Percentiles rank a stretch among this genome's conserved stretches.
phyloP scores from a whole-genome alignment of 2,888 invertebrate species.

The Octodonta nipae region DNA sequence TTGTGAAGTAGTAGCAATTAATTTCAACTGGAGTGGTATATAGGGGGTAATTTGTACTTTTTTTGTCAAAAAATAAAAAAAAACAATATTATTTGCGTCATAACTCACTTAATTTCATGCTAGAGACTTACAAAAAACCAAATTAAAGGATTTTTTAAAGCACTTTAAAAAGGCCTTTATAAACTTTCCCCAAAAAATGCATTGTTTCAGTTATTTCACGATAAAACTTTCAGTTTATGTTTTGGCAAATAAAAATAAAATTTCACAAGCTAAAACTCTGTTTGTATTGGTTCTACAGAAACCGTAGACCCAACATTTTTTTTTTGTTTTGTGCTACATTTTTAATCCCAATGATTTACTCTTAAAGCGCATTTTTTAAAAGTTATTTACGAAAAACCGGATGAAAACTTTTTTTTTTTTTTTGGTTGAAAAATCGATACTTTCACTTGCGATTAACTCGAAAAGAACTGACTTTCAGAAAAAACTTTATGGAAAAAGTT shows the following conservation, averaged over 20 bases:
- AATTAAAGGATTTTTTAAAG: background rate
- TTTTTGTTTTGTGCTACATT: too few species aligned
- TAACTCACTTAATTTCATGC: background rate
- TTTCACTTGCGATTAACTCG: too few species aligned
- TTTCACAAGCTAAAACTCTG: background rate
- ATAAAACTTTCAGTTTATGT: background rate
- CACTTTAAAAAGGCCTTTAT: background rate
- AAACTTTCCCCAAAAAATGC: background rate
- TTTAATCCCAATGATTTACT: too few species aligned
- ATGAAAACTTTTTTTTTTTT: too few species aligned
- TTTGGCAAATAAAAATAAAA: background rate
- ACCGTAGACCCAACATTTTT: too few species aligned
- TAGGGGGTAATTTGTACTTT: background rate
- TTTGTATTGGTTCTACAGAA: too few species aligned
- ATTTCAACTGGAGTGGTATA: background rate
- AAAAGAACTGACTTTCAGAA: too few species aligned
- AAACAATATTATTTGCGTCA: background rate
- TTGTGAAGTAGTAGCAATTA: background rate
- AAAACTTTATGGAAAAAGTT: too few species aligned
- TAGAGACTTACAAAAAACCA: background rate
- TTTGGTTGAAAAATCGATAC: too few species aligned
- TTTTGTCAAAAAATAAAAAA: conserved; percentile 1
- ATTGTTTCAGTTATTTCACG: background rate
- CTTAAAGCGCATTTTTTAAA: too few species aligned
- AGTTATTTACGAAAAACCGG: too few species aligned